Evolutionary conservation across 2,797 vertebrate genomes (phyloP).

Genomic region (Bryconaethiops microstoma): DNA sequence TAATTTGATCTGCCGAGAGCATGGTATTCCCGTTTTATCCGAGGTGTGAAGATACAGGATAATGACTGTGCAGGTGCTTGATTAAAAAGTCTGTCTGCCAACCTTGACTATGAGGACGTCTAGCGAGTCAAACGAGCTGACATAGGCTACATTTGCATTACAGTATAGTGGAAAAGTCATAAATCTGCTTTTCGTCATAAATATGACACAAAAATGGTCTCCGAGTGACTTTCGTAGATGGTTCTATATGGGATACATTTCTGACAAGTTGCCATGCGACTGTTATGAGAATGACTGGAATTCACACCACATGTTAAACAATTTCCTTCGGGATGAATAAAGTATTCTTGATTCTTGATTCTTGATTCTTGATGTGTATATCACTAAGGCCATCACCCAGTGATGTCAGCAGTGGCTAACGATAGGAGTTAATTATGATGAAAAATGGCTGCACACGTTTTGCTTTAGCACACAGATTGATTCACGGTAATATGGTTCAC

Average conservation of each 20-base stretch:
- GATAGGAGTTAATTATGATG: neutral
- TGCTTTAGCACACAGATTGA: neutral
- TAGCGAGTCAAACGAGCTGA: slow-evolving; percentile 37
- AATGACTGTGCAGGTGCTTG: slow-evolving; percentile 53
- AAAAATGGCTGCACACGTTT: neutral
- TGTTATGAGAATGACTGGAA: neutral
- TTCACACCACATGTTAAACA: neutral
- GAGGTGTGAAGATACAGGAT: slow-evolving; percentile 36
- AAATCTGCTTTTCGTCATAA: neutral
- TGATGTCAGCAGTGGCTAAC: neutral
- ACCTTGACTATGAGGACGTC: slow-evolving; percentile 38
- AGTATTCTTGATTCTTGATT: too few relatives aligned
- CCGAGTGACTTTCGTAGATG: neutral
- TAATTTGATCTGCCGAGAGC: slow-evolving; percentile 50
- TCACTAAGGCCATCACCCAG: neutral
- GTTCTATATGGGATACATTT: neutral
- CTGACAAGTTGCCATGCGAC: neutral
- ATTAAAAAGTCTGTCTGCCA: slow-evolving; percentile 44
- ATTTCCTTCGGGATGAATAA: too few relatives aligned
- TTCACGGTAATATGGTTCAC: neutral
- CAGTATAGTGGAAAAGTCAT: neutral
- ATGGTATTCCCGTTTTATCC: slow-evolving; percentile 40
- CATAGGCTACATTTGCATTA: neutral
- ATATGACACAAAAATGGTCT: neutral
- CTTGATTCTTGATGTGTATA: too few relatives aligned